A percentile compares a stretch with the other conserved stretches of the same genome.
Evolutionary conservation across 2,113 vertebrate species (phyloP).

Genomic region (Progne subis): DNA sequence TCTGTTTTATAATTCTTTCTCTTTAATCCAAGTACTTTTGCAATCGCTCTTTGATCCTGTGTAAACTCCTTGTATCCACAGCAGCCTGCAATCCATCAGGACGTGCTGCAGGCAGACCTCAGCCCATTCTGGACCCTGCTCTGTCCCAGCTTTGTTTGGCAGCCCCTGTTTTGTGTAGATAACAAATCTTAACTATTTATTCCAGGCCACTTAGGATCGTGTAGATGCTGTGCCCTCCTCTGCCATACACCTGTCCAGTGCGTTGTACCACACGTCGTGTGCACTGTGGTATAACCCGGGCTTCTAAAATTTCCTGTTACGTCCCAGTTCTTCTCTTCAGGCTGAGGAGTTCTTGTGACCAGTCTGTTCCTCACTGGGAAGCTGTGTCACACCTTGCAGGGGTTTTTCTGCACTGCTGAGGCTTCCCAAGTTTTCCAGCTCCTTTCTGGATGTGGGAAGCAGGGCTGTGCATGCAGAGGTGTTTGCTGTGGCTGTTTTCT

Average conservation of each 20-base stretch:
- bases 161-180: not conserved
- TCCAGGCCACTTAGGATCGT: not conserved
- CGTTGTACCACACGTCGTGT: rapidly evolving
- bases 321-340: not conserved
- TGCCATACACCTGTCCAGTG: not conserved
- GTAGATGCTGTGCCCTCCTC: not conserved
- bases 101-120: not conserved
- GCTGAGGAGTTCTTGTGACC: not conserved
- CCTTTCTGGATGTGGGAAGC: not conserved
- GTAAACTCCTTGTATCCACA: not conserved
- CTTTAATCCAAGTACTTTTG: not conserved
- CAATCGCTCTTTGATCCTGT: not conserved
- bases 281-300: not conserved
- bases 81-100: not conserved
- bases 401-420: not conserved
- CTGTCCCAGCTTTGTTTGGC: not conserved
- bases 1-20: not conserved
- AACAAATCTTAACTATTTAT: not conserved
- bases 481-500: not conserved
- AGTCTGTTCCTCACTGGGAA: not conserved
- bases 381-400: not conserved
- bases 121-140: not conserved
- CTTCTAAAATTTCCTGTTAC: not conserved
- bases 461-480: rapidly evolving
- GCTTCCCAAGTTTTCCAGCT: not conserved